Conservation (phyloP, 2,888 invertebrate genomes). For the Caradrina kadenii region DNA sequence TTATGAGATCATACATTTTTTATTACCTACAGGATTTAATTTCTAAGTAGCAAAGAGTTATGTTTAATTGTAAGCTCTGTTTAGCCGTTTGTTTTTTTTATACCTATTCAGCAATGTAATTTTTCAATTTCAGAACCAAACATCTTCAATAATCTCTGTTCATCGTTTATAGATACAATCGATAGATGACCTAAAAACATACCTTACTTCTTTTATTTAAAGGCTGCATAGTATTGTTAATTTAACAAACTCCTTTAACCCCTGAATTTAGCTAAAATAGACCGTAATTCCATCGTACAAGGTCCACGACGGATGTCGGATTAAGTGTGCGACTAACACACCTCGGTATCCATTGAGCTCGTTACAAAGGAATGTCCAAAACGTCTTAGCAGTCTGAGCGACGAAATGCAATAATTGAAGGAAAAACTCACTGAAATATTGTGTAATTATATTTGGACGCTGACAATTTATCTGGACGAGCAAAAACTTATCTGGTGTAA, state of each 20-base stretch:
- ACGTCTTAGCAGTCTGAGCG: constrained; percentile 74
- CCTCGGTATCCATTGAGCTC: constrained; percentile 70
- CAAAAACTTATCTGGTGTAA: constrained; percentile 75
- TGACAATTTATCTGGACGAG: constrained; percentile 71
- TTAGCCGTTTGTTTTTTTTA: too few relatives aligned
- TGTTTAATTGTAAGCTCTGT: background rate
- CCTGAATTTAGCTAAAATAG: constrained; percentile 25
- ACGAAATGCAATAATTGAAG: constrained; percentile 86
- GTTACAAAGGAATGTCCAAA: constrained; percentile 82
- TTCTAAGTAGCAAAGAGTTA: background rate
- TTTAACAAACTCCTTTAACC: background rate
- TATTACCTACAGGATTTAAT: too few relatives aligned
- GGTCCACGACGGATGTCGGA: constrained; percentile 9
- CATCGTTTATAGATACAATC: constrained; percentile 18
- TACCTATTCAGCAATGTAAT: background rate
- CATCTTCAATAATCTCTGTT: background rate
- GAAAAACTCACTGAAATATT: constrained; percentile 85
- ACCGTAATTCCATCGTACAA: constrained; percentile 19
- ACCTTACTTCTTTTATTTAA: constrained; percentile 39
- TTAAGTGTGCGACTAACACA: constrained; percentile 35
- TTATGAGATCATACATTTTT: too few relatives aligned
- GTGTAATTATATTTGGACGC: constrained; percentile 83
- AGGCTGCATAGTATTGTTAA: constrained; percentile 36
- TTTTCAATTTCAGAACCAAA: background rate
- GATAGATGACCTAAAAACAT: constrained; percentile 38